Base-by-base conservation (phyloP, 2,113 vertebrate species). In the Apodemus speciosus region DNA sequence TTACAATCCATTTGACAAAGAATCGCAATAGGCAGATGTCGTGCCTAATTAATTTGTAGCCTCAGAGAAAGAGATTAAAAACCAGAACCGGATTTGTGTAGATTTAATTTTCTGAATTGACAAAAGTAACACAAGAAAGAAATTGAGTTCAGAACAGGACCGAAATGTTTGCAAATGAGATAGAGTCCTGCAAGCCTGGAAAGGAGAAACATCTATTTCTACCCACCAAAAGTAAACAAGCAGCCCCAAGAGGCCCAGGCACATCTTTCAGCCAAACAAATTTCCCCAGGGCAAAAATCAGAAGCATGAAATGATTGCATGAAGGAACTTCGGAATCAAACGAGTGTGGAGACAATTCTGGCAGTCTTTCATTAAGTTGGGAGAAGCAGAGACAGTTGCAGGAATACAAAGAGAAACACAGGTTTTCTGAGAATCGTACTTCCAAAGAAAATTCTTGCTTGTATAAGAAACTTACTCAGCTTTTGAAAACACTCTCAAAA, bases 231-330 rank as follows among this genome's bases (percentile, higher is more conserved):
- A 86, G 21, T n/a, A 77, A 90, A 92, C 77, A n/a, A 49, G 53
- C 71, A 90, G 10, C 32, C 23, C 77, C 20, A 32, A 94, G 90
- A 91, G 18, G 30, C 25, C 35, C 38, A 73, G n/a, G 56, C 86
- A 95, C 68, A 62, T 0, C 38, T 79, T 93, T 91, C 58, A 80
- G 64, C 49, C 46, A 91, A 94, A 85, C 68, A 77, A 62, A 88
- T 89, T 75, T 80, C 58, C n/a, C 43, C 68, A 6, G 51, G 16
- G 46, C 23, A 88, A 94, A 38, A 95, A 68, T 92, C 43, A 91
- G 40, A 90, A 94, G 38, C 5, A 69, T 83, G 56, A 93, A 68
- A 35, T 64, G 91, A 92, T 35, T 75, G 46, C 35, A 83, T 66
- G n/a, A 68, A 86, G 91, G 16, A 15, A 71, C 25, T 21, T 77